Evolutionary conservation across 2,113 vertebrate genomes (phyloP).

Genomic region (Pseudorhombus dupliciocellatus): DNA sequence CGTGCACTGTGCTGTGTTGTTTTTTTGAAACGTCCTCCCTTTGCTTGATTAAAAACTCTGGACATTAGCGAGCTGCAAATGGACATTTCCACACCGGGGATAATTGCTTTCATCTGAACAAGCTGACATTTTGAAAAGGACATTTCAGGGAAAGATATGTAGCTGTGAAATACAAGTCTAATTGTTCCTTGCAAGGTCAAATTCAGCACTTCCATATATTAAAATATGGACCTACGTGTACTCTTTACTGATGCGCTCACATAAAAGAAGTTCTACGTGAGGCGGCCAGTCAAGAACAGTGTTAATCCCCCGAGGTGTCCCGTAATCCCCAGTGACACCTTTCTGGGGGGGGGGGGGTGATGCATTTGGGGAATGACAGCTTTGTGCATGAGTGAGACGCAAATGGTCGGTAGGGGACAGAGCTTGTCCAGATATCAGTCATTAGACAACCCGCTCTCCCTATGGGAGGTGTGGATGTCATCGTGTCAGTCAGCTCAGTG

Average conservation of each 20-base stretch:
- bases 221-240: neutral
- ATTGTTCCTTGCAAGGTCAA: neutral
- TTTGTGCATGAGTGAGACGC: conserved; percentile 65
- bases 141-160: neutral
- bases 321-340: conserved; percentile 77
- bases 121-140: conserved; percentile 29
- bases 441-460: conserved; percentile 41
- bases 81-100: conserved; percentile 37
- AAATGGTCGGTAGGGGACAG: conserved; percentile 44
- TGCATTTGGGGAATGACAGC: conserved; percentile 71
- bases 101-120: conserved; percentile 45
- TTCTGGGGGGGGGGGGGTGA: conserved; percentile 51
- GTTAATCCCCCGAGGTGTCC: conserved; percentile 71
- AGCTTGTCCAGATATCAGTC: conserved; percentile 53
- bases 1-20: conserved; percentile 35
- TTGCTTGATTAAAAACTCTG: conserved; percentile 70
- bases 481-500: conserved; percentile 53
- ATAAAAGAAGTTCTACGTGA: conserved; percentile 48
- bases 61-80: conserved; percentile 56
- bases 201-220: neutral
- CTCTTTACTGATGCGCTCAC: neutral
- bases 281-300: conserved; percentile 68
- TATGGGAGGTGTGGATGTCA: conserved; percentile 49
- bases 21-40: conserved; percentile 1
- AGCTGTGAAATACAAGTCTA: neutral